Conservation (phyloP, 2,797 vertebrate species). For the Chelmon rostratus region DNA sequence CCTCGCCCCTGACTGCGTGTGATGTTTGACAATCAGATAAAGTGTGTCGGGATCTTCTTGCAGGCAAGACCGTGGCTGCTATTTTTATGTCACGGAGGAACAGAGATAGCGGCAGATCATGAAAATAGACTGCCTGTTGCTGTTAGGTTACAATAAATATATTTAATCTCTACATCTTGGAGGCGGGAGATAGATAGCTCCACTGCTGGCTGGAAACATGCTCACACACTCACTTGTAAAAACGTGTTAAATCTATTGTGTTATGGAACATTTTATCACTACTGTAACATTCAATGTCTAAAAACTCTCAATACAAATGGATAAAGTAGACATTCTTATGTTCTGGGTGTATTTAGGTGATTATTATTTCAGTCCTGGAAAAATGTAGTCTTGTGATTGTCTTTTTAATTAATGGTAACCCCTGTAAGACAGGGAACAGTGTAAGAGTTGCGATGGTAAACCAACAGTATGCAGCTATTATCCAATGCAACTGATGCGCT, state of each 20-base stretch:
- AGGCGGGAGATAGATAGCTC: background rate
- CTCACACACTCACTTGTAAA: no score
- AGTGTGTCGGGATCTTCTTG: background rate
- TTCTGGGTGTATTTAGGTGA: background rate
- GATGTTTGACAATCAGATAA: background rate
- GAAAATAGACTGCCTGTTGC: slow-evolving; percentile 11
- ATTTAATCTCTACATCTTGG: background rate
- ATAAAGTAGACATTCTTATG: background rate
- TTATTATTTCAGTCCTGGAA: background rate
- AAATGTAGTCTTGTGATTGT: background rate
- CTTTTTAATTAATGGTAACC: background rate
- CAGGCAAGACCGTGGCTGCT: background rate
- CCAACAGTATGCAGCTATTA: background rate
- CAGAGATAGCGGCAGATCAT: background rate
- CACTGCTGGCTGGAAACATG: background rate
- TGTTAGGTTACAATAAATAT: background rate
- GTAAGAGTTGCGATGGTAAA: background rate
- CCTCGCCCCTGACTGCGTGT: background rate
- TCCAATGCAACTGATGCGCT: background rate
- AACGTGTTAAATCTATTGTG: background rate
- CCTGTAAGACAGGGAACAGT: background rate
- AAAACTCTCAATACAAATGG: background rate
- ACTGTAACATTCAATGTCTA: background rate
- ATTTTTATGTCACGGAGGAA: background rate
- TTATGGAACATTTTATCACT: background rate